phyloP scores from a whole-genome alignment of 2,888 invertebrate species.

The Eupithecia dodoneata region DNA sequence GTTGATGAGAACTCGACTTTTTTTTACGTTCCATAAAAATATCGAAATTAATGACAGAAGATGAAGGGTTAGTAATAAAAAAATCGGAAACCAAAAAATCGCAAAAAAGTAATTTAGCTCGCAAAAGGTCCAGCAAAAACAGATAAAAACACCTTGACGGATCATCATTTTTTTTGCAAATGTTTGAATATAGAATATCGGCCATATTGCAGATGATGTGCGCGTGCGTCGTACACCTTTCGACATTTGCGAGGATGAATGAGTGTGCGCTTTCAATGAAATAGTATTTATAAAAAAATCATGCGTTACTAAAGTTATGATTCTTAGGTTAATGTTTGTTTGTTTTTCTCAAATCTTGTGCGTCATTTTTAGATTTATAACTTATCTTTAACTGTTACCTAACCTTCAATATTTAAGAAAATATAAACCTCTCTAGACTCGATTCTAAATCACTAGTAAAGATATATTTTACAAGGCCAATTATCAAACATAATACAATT shows the following conservation, averaged over 20 bases:
- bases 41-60: not conserved
- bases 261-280: constrained; percentile 43
- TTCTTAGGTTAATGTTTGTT: not conserved
- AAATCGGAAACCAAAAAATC: constrained; percentile 31
- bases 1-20: not conserved
- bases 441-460: too few relatives aligned
- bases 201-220: constrained; percentile 57
- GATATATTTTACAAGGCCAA: too few relatives aligned
- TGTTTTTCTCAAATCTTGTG: not conserved
- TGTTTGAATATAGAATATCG: constrained; percentile 55
- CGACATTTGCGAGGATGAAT: constrained; percentile 68
- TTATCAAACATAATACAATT: too few relatives aligned
- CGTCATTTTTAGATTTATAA: not conserved
- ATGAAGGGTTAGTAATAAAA: constrained; percentile 13
- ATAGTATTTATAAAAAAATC: constrained; percentile 9
- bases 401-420: too few relatives aligned
- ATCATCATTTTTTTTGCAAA: constrained; percentile 58
- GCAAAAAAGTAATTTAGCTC: constrained; percentile 34
- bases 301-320: not conserved
- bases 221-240: constrained; percentile 78
- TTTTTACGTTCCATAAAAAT: not conserved
- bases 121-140: constrained; percentile 39
- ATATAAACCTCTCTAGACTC: too few relatives aligned
- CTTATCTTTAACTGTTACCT: not conserved
- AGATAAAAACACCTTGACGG: constrained; percentile 63